Base-by-base conservation (phyloP, 2,113 vertebrate genomes). In the Saccopteryx bilineata region DNA sequence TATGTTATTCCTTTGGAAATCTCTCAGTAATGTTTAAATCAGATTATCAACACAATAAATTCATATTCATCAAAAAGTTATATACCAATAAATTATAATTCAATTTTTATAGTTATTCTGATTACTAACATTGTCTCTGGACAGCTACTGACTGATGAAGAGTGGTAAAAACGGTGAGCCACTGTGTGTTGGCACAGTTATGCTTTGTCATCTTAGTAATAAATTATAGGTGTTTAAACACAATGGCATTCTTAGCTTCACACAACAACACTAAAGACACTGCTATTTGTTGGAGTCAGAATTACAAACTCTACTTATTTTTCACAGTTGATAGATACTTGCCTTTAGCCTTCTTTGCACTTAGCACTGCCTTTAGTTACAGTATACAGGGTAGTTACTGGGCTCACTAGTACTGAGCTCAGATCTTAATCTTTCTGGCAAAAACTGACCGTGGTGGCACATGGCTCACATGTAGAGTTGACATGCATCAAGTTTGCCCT, bases 101-200 rank as follows among this genome's bases (percentile, higher is more conserved):
- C 9, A 82, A 56, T 31, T 93, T 84, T 91, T 26, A 50, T 61
- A 94, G 86, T 46, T 79, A 87, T 78, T 89, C 1, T 52, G 46
- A 79, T 21, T 79, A 63, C 54, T 24, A 90, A 26, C 3, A 60
- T 50, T 93, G 24, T 68, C 78, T 52, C 52, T 92, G 6, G 58
- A 78, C 74, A 94, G 52, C 14, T 48, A 83, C 33, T 26, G 92
- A 31, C 48, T 79, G 39, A 93, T 46, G 83, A 92, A n/a, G 24
- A 90, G 8, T 74, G 1, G 1, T 50, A 1, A 87, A 97, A 69
- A 7, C 65, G 33, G 0, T 33, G 0, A 97, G n/a, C 0, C 1
- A 74, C 28, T 65, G 9, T 56, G 2, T 9, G 28, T 1, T 74
- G 15, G n/a, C 48, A 71, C 26, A 79, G 11, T 93, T 82, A 66